Evolutionary conservation across 2,113 vertebrate genomes (phyloP).

Genomic region (Ursus arctos): DNA sequence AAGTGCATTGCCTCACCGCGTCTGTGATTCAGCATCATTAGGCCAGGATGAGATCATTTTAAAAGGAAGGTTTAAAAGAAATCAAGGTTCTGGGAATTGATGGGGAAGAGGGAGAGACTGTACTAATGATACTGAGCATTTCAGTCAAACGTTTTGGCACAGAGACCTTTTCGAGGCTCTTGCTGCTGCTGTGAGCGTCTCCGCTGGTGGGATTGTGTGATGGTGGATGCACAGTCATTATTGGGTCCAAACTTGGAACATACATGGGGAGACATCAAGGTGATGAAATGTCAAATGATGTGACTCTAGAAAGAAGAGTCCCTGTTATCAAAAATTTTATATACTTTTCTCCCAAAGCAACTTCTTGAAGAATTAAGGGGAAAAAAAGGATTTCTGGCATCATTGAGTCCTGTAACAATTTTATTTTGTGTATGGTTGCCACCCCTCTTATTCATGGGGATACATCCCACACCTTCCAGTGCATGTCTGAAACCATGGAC

Average conservation of each 20-base stretch:
- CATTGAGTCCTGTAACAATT: neutral
- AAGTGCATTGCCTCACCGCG: conserved; percentile 88
- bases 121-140: conserved; percentile 56
- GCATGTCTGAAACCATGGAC: neutral
- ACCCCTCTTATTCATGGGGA: neutral
- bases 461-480: neutral
- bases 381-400: neutral
- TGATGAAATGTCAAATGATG: neutral
- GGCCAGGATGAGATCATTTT: conserved; percentile 88
- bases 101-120: neutral
- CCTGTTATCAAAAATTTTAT: neutral
- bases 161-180: conserved; percentile 34
- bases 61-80: conserved; percentile 77
- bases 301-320: neutral
- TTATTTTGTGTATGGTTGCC: neutral
- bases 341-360: too few relatives aligned
- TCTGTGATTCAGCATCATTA: conserved; percentile 90
- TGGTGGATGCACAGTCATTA: neutral
- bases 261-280: neutral
- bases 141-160: conserved; percentile 52
- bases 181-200: neutral
- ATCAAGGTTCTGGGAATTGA: conserved; percentile 78
- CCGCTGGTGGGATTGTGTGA: neutral
- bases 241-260: neutral
- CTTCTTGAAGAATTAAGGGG: neutral